Evolutionary conservation across 1,140 invertebrate genomes (phyloP).

Genomic region (Stegodyphus dumicola): DNA sequence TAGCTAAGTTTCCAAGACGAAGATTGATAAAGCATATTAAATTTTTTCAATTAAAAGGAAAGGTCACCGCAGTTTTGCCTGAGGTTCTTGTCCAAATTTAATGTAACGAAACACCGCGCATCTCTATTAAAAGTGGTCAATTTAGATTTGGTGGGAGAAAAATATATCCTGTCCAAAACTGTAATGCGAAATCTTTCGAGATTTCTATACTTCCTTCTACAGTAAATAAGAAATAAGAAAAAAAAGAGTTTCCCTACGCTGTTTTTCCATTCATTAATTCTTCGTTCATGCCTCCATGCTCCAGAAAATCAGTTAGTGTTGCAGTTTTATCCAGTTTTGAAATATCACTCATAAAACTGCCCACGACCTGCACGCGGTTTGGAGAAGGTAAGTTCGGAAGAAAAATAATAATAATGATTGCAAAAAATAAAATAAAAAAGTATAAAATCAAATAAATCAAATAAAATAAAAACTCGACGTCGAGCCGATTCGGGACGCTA

Average conservation of each 20-base stretch:
- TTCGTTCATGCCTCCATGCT: background rate
- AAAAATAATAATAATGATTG: background rate
- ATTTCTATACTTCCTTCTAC: background rate
- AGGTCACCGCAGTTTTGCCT: too few species aligned
- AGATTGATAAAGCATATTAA: too few species aligned
- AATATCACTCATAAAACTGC: slow-evolving; percentile 43
- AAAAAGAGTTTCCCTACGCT: background rate
- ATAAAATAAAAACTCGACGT: background rate
- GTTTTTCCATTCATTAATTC: background rate
- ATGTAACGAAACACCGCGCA: too few species aligned
- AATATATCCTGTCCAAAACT: background rate
- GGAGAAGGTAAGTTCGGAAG: slow-evolving; percentile 8
- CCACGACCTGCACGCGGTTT: slow-evolving; percentile 21
- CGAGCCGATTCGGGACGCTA: slow-evolving; percentile 11
- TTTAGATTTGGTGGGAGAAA: background rate
- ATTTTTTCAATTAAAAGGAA: too few species aligned
- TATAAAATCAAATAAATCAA: too few species aligned
- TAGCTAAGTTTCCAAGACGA: too few species aligned
- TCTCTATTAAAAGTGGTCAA: too few species aligned
- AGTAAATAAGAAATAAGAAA: background rate
- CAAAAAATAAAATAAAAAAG: too few species aligned
- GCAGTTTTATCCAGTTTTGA: background rate
- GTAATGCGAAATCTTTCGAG: background rate
- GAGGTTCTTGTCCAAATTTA: too few species aligned
- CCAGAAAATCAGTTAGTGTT: background rate